Conservation (phyloP, 2,113 vertebrate genomes). For the Agapornis roseicollis region DNA sequence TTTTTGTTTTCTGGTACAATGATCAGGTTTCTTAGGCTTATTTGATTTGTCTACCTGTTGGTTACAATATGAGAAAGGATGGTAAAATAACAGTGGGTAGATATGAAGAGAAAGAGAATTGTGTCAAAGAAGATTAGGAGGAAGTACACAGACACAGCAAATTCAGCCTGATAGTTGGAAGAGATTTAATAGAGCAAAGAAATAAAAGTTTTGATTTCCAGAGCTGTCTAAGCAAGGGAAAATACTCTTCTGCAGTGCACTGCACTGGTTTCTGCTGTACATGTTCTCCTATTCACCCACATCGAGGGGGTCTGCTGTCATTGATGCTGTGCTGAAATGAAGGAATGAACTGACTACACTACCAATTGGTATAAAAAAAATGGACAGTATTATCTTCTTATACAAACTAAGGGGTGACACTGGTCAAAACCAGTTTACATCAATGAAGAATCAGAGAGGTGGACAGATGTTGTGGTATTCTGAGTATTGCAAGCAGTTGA, state of each 20-base stretch:
- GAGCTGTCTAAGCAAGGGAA: not conserved
- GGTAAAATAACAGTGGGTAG: not conserved
- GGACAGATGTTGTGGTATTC: not conserved
- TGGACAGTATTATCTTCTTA: not conserved
- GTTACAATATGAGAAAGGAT: not conserved
- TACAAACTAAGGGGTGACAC: not conserved
- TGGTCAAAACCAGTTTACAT: not conserved
- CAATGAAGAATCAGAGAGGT: not conserved
- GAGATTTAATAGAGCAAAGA: slow-evolving; percentile 32
- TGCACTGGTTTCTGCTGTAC: not conserved
- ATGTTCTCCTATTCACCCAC: not conserved
- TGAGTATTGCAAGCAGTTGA: not conserved
- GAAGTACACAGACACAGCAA: not conserved
- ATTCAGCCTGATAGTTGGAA: slow-evolving; percentile 8
- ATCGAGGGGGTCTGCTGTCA: not conserved
- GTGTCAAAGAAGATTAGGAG: slow-evolving; percentile 19
- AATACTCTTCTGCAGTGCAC: not conserved
- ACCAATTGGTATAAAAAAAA: not conserved
- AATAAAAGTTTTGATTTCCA: not conserved
- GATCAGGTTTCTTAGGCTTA: slow-evolving; percentile 29
- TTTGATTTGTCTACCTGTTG: slow-evolving; percentile 31
- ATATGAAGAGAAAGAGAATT: not conserved
- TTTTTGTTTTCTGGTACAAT: slow-evolving; percentile 32
- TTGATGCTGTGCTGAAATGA: not conserved
- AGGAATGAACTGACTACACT: not conserved